Evolutionary conservation across 2,888 invertebrate species (phyloP).

Genomic region (Caenorhabditis uteleia): DNA sequence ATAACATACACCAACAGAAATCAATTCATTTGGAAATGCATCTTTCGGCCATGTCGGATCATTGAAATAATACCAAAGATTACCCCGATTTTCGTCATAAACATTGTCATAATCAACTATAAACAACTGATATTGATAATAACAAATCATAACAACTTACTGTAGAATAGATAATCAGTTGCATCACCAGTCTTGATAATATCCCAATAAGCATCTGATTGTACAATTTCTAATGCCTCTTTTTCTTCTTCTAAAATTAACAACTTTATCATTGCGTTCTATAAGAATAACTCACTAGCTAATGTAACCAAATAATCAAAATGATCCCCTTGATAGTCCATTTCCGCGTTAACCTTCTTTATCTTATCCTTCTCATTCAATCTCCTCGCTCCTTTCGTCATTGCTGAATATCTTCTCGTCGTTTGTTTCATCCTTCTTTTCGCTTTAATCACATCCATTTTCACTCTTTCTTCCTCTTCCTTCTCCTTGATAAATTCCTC

Average conservation of each 20-base stretch:
- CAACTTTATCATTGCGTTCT: no score
- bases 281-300: no score
- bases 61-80: conserved; percentile 45
- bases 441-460: no score
- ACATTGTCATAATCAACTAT: conserved; percentile 27
- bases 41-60: conserved; percentile 28
- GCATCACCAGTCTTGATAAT: conserved; percentile 8
- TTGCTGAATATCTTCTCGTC: no score
- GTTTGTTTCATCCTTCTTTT: no score
- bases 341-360: conserved; percentile 10
- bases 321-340: conserved; percentile 16
- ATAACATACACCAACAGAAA: neutral
- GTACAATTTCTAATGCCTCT: no score
- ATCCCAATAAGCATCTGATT: conserved; percentile 17
- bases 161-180: conserved; percentile 10
- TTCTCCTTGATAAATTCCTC: no score
- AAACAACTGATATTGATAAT: neutral
- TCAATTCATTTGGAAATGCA: conserved; percentile 21
- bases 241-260: no score
- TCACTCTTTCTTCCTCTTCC: no score
- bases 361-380: neutral
- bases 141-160: neutral
- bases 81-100: conserved; percentile 31
- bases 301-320: conserved; percentile 10
- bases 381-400: conserved; percentile 3